A percentile compares a stretch with the other conserved stretches of the same genome.
These are phyloP conservation scores for Poeciliopsis prolifica DNA, from an alignment of 2,113 vertebrate genomes.

Conservation along the genomic window DNA sequence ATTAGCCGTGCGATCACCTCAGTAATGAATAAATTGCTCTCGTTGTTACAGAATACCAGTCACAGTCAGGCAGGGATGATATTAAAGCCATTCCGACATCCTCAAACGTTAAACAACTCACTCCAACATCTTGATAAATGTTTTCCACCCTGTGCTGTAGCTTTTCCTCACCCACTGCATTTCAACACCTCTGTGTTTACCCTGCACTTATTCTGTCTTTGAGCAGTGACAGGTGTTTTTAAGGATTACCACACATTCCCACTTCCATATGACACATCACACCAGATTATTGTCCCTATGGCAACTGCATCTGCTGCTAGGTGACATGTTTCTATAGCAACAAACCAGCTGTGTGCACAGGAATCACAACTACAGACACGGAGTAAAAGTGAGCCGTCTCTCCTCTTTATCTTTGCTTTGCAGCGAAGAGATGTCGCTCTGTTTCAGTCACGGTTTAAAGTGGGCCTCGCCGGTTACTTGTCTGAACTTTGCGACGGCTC, in stretches of 20 bases:
- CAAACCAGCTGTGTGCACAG: slow-evolving; percentile 55
- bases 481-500: too few species aligned
- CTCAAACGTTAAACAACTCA: background rate
- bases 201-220: background rate
- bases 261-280: slow-evolving; percentile 55
- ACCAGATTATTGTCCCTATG: slow-evolving; percentile 55
- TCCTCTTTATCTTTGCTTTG: background rate
- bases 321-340: slow-evolving; percentile 72
- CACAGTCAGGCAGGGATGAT: background rate
- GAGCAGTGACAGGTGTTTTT: slow-evolving; percentile 1
- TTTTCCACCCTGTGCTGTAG: background rate
- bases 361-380: slow-evolving; percentile 41
- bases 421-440: background rate
- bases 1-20: slow-evolving; percentile 18
- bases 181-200: background rate
- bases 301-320: slow-evolving; percentile 57
- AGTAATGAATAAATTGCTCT: slow-evolving; percentile 19
- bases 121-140: slow-evolving; percentile 9
- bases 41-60: slow-evolving; percentile 28
- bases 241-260: slow-evolving; percentile 3
- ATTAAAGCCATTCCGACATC: slow-evolving; percentile 8
- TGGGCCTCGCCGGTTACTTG: too few species aligned
- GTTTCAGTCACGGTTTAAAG: background rate
- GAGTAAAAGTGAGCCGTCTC: background rate
- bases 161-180: background rate